A percentile compares a stretch with the other conserved stretches of the same genome.
phyloP scores from a whole-genome alignment of 2,113 vertebrate species.

The Mustela nigripes region DNA sequence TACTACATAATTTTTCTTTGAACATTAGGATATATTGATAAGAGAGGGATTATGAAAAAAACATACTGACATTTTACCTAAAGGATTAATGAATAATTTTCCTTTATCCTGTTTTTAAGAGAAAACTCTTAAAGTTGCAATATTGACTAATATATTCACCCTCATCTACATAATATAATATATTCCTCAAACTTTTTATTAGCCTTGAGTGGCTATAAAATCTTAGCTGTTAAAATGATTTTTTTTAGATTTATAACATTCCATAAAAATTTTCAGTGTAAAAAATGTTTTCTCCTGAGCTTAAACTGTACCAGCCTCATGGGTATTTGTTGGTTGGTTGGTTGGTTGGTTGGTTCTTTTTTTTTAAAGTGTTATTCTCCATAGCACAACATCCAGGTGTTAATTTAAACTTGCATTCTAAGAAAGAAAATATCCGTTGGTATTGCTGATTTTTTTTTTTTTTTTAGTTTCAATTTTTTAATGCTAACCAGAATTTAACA shows the following conservation, averaged over 20 bases:
- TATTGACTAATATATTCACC: slow-evolving; percentile 66
- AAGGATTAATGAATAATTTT: slow-evolving; percentile 49
- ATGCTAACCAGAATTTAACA: slow-evolving; percentile 43
- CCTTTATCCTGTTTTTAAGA: slow-evolving; percentile 68
- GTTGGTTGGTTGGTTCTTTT: background rate
- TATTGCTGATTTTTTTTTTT: background rate
- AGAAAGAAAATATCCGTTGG: slow-evolving; percentile 3
- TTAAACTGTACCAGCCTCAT: slow-evolving; percentile 52
- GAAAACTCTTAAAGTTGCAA: slow-evolving; percentile 65
- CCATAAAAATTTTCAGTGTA: slow-evolving; percentile 68
- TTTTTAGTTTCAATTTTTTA: background rate
- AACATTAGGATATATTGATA: background rate
- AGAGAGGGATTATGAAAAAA: slow-evolving; percentile 51
- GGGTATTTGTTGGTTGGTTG: background rate
- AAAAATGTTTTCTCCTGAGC: slow-evolving; percentile 70
- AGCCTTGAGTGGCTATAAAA: slow-evolving; percentile 80
- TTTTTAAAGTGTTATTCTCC: slow-evolving; percentile 49
- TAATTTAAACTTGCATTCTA: slow-evolving; percentile 56
- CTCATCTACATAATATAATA: slow-evolving; percentile 60
- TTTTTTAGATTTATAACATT: slow-evolving; percentile 78
- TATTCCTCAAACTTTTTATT: slow-evolving; percentile 77
- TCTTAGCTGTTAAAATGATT: slow-evolving; percentile 72
- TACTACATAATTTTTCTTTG: background rate
- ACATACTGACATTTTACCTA: slow-evolving; percentile 49
- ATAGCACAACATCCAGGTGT: slow-evolving; percentile 39